Evolutionary conservation across 2,797 vertebrate species (phyloP).

Genomic region (Propithecus perrieri): DNA sequence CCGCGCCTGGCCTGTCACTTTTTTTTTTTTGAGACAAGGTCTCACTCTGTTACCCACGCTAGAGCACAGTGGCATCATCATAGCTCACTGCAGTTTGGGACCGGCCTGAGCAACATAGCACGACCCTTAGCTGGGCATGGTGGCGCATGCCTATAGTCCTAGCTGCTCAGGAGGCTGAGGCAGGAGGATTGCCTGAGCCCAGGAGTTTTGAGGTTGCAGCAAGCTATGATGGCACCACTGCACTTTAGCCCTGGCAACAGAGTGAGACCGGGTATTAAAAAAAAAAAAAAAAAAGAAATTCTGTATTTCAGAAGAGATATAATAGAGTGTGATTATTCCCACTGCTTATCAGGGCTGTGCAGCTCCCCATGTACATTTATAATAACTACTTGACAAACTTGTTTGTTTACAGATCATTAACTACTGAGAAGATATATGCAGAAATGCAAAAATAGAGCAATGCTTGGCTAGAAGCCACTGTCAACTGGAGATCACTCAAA

Average conservation of each 20-base stretch:
- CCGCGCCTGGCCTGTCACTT: too few relatives aligned
- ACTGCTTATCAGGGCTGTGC: background rate
- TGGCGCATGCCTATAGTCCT: background rate
- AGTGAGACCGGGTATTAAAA: too few relatives aligned
- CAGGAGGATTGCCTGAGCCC: background rate
- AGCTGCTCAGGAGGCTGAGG: background rate
- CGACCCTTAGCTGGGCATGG: background rate
- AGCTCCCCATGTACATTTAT: background rate
- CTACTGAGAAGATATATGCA: background rate
- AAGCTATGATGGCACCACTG: background rate
- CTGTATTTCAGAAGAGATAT: background rate
- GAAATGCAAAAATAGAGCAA: conserved; percentile 48
- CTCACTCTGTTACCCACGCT: too few relatives aligned
- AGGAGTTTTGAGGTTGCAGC: background rate
- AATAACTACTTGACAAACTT: conserved; percentile 51
- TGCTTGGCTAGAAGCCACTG: background rate
- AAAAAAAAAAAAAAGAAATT: conserved; percentile 3
- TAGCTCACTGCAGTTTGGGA: background rate
- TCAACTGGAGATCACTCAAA: background rate
- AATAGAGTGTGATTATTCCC: conserved; percentile 22
- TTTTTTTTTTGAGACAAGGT: too few relatives aligned
- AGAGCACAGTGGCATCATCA: too few relatives aligned
- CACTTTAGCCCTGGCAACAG: background rate
- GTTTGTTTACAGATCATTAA: conserved; percentile 56
- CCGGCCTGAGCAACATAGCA: background rate